Percentiles rank a stretch among this genome's conserved stretches.
phyloP scores from a whole-genome alignment of 2,888 invertebrate genomes.

The Pheosia tremula region DNA sequence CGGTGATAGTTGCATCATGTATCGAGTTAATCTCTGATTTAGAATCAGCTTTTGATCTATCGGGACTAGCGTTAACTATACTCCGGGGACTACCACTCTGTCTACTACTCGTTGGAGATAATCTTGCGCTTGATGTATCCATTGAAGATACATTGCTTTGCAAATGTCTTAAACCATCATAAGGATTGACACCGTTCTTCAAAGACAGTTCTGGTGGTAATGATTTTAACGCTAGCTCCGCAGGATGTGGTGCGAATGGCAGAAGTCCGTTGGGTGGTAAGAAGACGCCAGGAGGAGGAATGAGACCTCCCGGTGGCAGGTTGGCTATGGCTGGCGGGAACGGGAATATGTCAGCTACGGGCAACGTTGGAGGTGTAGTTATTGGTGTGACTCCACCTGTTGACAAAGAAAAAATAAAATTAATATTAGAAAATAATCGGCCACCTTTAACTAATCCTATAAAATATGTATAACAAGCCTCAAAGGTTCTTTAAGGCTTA shows the following conservation, averaged over 20 bases:
- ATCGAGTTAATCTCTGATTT: slow-evolving; percentile 87
- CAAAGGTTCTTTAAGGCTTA: slow-evolving; percentile 4
- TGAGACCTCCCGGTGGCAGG: slow-evolving; percentile 75
- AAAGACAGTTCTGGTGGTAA: slow-evolving; percentile 79
- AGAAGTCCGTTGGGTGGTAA: slow-evolving; percentile 82
- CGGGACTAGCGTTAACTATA: slow-evolving; percentile 70
- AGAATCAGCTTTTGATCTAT: slow-evolving; percentile 81
- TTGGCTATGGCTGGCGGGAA: slow-evolving; percentile 74
- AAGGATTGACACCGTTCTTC: slow-evolving; percentile 84
- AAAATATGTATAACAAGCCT: neutral
- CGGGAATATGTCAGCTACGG: slow-evolving; percentile 74
- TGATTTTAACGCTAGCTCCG: slow-evolving; percentile 76
- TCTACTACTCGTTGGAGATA: slow-evolving; percentile 84
- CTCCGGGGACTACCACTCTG: slow-evolving; percentile 83
- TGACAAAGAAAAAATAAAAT: slow-evolving; percentile 52
- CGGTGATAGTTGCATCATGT: slow-evolving; percentile 85
- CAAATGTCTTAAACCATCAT: slow-evolving; percentile 79
- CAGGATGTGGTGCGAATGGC: slow-evolving; percentile 82
- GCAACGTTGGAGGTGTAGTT: slow-evolving; percentile 65
- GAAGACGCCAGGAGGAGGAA: slow-evolving; percentile 84
- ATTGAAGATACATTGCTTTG: slow-evolving; percentile 76
- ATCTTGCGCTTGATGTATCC: slow-evolving; percentile 75
- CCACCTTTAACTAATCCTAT: neutral
- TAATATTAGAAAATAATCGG: neutral
- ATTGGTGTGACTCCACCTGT: slow-evolving; percentile 76